Base-by-base conservation (phyloP, 2,888 invertebrate genomes). In the Pharmacophagus antenor region DNA sequence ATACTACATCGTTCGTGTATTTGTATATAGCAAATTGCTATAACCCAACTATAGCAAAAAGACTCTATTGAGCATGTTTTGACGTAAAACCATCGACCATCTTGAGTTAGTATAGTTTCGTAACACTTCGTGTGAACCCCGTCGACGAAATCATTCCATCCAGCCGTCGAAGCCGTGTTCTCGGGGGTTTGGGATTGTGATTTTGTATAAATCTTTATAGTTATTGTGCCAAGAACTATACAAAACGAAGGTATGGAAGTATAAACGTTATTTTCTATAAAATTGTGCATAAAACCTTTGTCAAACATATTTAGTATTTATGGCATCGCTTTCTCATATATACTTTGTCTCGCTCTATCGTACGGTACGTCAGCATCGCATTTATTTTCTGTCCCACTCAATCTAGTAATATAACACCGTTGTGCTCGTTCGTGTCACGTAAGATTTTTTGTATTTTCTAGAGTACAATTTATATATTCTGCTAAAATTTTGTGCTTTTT, bases 61-160 rank as follows among this genome's bases (percentile, higher is more conserved):
- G 75, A 72, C 66, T 59, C 68, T 67, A 67, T 67, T 65, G 68
- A 65, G 67, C 67, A 65, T 63, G 68, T 70, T 69, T 69, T 70
- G 68, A 66, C 61, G 60, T 73, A 66, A 67, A 67, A 64, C 65
- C 57, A 67, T 71, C 66, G 74, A 72, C 67, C 83, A 74, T 77
- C 76, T 77, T 73, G 65, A 77, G 76, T 81, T 76, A 72, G 79
- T 71, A 69, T 71, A 66, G 70, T 83, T 79, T 77, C 68, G 73
- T 72, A 80, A 79, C 80, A 82, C 84, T 85, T 82, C 85, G 85
- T 89, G 89, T 70, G 76, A 76, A 76, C 76, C 77, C 77, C 88
- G 88, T 86, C 88, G 89, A 88, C 88, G 84, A 90, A 89, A 88
- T 88, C 88, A 89, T 90, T 90, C 89, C 89, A 90, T 89, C 89